phyloP scores from a whole-genome alignment of 2,113 vertebrate species.

The Notarius quadriscutis region DNA sequence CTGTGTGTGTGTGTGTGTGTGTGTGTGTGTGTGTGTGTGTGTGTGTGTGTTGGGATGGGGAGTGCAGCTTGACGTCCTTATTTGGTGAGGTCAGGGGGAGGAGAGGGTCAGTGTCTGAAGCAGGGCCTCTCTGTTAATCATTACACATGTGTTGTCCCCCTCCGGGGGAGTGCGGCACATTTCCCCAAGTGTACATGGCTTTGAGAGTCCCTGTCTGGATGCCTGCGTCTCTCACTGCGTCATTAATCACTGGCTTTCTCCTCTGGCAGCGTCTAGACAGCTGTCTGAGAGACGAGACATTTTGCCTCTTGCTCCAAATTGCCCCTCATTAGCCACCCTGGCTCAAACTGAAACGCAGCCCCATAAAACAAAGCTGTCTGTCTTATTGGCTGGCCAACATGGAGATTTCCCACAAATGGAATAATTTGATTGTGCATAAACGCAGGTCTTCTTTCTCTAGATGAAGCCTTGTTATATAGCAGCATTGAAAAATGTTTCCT shows the following conservation, averaged over 20 bases:
- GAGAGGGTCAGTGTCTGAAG: conserved; percentile 40
- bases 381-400: conserved; percentile 39
- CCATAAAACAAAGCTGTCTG: conserved; percentile 54
- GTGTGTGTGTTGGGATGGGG: not conserved
- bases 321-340: conserved; percentile 47
- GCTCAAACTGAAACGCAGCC: conserved; percentile 78
- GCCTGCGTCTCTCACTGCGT: conserved; percentile 35
- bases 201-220: conserved; percentile 42
- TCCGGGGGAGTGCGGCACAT: conserved; percentile 29
- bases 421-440: conserved; percentile 38
- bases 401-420: conserved; percentile 42
- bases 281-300: conserved; percentile 54
- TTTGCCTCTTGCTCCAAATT: conserved; percentile 47
- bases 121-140: conserved; percentile 45
- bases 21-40: conserved; percentile 5
- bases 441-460: not conserved
- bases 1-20: not conserved
- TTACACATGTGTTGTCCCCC: conserved; percentile 31
- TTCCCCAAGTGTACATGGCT: conserved; percentile 33
- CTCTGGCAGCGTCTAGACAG: conserved; percentile 57
- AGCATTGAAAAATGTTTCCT: not conserved
- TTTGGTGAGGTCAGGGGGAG: conserved; percentile 37
- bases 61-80: conserved; percentile 1
- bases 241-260: conserved; percentile 53
- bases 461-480: not conserved